Evolutionary conservation across 1,140 invertebrate genomes (phyloP), one percentile per base, ranked within the genome.

Genomic region (Anoplophora glabripennis): DNA sequence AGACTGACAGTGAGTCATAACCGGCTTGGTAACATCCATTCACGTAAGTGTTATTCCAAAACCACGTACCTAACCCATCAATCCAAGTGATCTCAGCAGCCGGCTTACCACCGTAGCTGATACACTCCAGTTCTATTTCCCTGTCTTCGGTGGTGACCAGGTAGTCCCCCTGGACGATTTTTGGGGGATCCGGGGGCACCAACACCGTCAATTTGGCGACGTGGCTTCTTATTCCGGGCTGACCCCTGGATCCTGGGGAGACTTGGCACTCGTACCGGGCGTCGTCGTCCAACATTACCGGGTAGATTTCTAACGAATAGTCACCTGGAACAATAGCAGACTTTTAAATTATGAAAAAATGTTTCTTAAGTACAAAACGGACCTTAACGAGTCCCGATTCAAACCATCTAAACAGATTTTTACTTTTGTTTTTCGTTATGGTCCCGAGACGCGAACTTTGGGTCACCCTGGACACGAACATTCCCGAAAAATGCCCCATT

Each of bases 61-160:
- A n/a, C n/a, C 14, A 51, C 57, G 55, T 65, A 67, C 70, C 70
- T 21, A 87, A 81, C 14, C 92, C 91, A 77, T 95, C 92, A 67
- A 94, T 88, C 93, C 93, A 96, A 46, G 91, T 93, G 59, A 96
- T 93, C 87, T 94, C 90, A 9, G 94, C 92, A 0, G 92, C 88
- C 12, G 94, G 94, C 75, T 96, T 96, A 40, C 94, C 94, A 17
- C 87, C 92, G 55, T 86, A 79, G 58, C 93, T 94, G 33, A 92
- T 83, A 76, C 94, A 97, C 68, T 94, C 92, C 69, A 98, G 79
- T 74, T 93, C 89, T 46, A 94, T 88, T 67, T 91, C 89, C 60
- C 87, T 84, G 75, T 95, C 93, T 74, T 94, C 92, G 1, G 89
- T 93, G 33, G 90, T 92, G 41, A 88, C 83, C 63, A 93, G 82